These are phyloP conservation scores for Eulimnadia texana DNA, from an alignment of 1,140 invertebrate species.

Conservation along the genomic window DNA sequence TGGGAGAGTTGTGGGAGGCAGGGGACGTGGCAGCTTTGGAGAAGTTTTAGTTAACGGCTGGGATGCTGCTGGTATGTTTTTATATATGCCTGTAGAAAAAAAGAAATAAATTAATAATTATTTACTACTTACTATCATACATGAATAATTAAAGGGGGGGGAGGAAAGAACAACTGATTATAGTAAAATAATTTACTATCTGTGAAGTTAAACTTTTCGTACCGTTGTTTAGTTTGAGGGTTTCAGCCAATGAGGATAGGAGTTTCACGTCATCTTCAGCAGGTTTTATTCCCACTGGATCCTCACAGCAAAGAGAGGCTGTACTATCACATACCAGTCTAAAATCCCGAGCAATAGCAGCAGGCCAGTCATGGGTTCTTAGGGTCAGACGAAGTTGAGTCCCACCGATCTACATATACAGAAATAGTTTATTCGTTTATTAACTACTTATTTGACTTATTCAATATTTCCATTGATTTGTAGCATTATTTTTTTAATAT, in stretches of 20 bases:
- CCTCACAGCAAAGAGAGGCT: background rate
- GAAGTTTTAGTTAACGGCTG: constrained; percentile 4
- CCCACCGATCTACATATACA: background rate
- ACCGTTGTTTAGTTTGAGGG: constrained; percentile 1
- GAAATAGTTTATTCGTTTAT: background rate
- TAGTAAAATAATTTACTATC: no score
- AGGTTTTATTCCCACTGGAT: background rate
- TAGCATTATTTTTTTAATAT: no score
- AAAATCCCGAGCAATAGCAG: constrained; percentile 1
- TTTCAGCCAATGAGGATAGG: background rate
- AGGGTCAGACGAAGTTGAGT: background rate
- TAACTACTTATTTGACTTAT: no score
- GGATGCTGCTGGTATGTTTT: background rate
- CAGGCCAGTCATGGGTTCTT: constrained; percentile 9
- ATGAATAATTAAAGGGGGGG: no score
- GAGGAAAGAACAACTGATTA: no score
- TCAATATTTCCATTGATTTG: no score
- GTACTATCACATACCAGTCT: constrained; percentile 1
- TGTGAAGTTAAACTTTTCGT: no score
- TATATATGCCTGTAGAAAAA: background rate
- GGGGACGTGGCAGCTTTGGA: background rate
- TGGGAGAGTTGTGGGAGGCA: constrained; percentile 6
- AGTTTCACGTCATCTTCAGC: constrained; percentile 1
- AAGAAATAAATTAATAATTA: no score
- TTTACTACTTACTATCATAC: no score